Evolutionary conservation across 2,797 vertebrate genomes (phyloP).

Genomic region (Ctenopoma multispine): DNA sequence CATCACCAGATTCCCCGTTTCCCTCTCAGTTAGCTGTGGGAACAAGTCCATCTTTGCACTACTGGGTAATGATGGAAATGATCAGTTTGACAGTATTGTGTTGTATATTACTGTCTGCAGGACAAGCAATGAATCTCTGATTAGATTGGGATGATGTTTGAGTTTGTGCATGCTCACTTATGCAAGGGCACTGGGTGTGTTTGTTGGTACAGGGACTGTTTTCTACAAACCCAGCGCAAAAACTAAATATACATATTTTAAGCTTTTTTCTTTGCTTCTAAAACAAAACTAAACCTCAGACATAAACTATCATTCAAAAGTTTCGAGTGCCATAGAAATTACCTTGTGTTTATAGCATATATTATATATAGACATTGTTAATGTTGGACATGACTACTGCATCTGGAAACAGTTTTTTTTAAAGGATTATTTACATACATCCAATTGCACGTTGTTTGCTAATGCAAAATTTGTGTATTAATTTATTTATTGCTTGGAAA

Average conservation of each 20-base stretch:
- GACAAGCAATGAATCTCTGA: slow-evolving; percentile 65
- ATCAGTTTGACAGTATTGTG: slow-evolving; percentile 63
- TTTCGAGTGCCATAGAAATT: no score
- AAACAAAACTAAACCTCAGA: slow-evolving; percentile 9
- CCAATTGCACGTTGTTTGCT: no score
- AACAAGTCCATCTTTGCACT: slow-evolving; percentile 56
- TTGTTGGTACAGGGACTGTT: slow-evolving; percentile 45
- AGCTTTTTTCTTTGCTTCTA: slow-evolving; percentile 6
- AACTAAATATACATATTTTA: slow-evolving; percentile 50
- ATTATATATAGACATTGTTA: no score
- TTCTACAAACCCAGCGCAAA: slow-evolving; percentile 18
- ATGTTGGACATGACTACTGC: no score
- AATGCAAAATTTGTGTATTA: no score
- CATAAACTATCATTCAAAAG: background rate
- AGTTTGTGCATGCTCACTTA: slow-evolving; percentile 38
- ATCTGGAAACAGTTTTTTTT: no score
- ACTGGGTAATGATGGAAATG: slow-evolving; percentile 64
- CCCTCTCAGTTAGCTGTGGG: slow-evolving; percentile 54
- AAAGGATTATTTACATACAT: no score
- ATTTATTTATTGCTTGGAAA: background rate
- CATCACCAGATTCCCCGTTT: slow-evolving; percentile 54
- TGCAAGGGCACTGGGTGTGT: slow-evolving; percentile 45
- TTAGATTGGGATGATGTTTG: slow-evolving; percentile 53
- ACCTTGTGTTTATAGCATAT: no score
- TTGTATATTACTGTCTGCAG: slow-evolving; percentile 57